phyloP scores from a whole-genome alignment of 1,140 invertebrate genomes.

The Pachypeltis micranthus region DNA sequence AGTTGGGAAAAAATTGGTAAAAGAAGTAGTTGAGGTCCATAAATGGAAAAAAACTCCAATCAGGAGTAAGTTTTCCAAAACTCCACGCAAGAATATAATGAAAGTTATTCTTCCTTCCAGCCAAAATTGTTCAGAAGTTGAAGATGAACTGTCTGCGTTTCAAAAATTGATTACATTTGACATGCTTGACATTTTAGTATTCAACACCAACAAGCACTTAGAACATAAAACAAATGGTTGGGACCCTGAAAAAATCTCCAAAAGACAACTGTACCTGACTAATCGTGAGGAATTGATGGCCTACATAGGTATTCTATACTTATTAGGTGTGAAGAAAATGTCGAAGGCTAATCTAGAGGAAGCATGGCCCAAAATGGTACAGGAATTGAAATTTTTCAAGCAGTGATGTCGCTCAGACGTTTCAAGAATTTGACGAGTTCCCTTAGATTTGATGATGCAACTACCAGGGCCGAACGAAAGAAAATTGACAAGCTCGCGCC shows the following conservation, averaged over 20 bases:
- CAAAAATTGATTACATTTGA: not conserved
- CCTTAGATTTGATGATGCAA: constrained; percentile 30
- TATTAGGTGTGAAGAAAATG: constrained; percentile 2
- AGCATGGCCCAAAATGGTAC: not conserved
- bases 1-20: not conserved
- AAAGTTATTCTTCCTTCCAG: constrained; percentile 1
- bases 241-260: not conserved
- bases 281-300: constrained; percentile 6
- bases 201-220: constrained; percentile 3
- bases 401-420: not conserved
- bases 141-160: constrained; percentile 13
- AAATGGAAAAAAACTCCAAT: constrained; percentile 13
- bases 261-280: not conserved
- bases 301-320: constrained; percentile 7
- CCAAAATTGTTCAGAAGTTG: constrained; percentile 5
- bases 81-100: constrained; percentile 12
- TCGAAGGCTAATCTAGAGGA: not conserved
- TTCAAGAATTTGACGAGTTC: constrained; percentile 27
- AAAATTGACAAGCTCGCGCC: constrained; percentile 31
- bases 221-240: not conserved
- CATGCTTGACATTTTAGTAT: constrained; percentile 5
- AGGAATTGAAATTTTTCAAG: constrained; percentile 1
- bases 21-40: not conserved
- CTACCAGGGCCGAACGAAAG: constrained; percentile 25
- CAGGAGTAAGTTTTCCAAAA: constrained; percentile 12